Base-by-base conservation (phyloP, 2,797 vertebrate genomes). In the Bucorvus abyssinicus region DNA sequence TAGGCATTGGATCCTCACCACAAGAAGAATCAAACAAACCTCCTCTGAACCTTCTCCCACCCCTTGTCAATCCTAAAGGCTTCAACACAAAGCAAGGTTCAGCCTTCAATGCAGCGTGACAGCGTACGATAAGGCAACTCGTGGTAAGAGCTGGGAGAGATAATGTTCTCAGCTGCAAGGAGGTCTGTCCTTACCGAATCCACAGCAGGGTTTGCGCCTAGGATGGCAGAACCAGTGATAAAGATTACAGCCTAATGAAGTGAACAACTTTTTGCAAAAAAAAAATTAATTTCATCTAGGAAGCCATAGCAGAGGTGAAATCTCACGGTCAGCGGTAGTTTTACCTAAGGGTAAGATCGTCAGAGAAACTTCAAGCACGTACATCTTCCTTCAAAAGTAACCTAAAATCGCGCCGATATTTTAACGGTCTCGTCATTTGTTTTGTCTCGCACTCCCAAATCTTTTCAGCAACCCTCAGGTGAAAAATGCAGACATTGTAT, bases 91-190 rank as follows among this genome's bases (percentile, higher is more conserved):
- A 82, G 21, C 2, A 4, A 57, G 0, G 0, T 87, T 64, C 81
- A 57, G 60, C 60, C 10, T 2, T 70, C 24, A 18, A 12, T 21
- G 26, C 2, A 0, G 40, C 0, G 0, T 47, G 52, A 89, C 52
- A 70, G 26, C 0, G 0, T 10, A 24, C 1, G 55, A 49, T 34
- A 81, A 80, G 60, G 64, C 64, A 91, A 64, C 27, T 53, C 23
- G 4, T 11, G 64, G 30, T 17, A 74, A 69, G 11, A 93, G 20
- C 29, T 67, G 75, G n/a, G 45, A 63, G 70, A 82, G 45, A 69
- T 34, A 55, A 47, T 4, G 9, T 67, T 71, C 71, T 67, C 57
- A n/a, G 84, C 68, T 71, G n/a, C 8, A 30, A 68, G 36, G 38
- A 87, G 34, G 22, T 70, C 49, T 83, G 45, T n/a, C 60, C 65